These are phyloP conservation scores for Tragelaphus oryx DNA, from an alignment of 2,797 vertebrate species.

Conservation along the genomic window DNA sequence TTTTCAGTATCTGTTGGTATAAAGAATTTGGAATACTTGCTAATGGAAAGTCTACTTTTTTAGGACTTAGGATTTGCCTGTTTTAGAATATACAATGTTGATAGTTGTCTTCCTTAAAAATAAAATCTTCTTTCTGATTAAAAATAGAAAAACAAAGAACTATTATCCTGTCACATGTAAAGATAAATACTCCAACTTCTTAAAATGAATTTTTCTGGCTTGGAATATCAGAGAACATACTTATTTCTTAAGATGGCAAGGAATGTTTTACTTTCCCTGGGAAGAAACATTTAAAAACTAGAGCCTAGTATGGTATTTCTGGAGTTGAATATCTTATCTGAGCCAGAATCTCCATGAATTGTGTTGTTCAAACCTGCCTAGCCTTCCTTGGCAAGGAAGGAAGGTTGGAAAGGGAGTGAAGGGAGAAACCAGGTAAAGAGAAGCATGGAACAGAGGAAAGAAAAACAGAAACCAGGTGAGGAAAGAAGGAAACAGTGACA, in stretches of 20 bases:
- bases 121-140: neutral
- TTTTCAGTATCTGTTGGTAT: neutral
- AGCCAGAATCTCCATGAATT: neutral
- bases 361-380: neutral
- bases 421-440: neutral
- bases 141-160: neutral
- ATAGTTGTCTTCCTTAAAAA: neutral
- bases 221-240: neutral
- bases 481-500: neutral
- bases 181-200: neutral
- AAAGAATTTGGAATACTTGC: neutral
- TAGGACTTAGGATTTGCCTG: neutral
- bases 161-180: neutral
- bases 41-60: neutral
- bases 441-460: neutral
- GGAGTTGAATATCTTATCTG: constrained; percentile 1
- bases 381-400: neutral
- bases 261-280: neutral
- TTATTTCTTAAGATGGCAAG: neutral
- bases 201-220: constrained; percentile 27
- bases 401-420: neutral
- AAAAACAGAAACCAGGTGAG: neutral
- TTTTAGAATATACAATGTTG: neutral
- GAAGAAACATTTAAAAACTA: constrained; percentile 9
- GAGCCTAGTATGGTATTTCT: neutral